Percentiles rank a stretch among this genome's conserved stretches.
These are phyloP conservation scores for Melanotaenia trifasciata DNA, from an alignment of 2,797 vertebrate species.

Conservation along the genomic window DNA sequence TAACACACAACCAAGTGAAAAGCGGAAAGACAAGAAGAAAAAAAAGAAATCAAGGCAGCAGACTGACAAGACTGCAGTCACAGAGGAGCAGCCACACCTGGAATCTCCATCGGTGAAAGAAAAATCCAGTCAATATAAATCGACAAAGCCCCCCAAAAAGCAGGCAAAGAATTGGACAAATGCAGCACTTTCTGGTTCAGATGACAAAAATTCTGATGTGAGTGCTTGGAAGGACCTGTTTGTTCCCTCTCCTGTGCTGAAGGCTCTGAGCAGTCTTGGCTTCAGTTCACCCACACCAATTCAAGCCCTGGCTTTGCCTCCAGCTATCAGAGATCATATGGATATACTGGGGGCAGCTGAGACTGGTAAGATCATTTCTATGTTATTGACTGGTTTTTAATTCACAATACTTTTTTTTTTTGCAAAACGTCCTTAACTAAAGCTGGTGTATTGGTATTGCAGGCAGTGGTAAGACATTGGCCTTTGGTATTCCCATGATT, in stretches of 20 bases:
- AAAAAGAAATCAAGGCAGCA: slow-evolving; percentile 8
- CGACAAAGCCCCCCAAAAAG: slow-evolving; percentile 63
- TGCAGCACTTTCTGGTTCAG: slow-evolving; percentile 63
- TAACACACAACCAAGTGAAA: slow-evolving; percentile 24
- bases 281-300: slow-evolving; percentile 94
- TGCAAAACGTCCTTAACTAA: neutral
- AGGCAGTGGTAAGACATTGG: slow-evolving; percentile 97
- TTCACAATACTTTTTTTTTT: too few species aligned
- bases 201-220: slow-evolving; percentile 82
- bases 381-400: neutral
- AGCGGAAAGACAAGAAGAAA: slow-evolving; percentile 48
- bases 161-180: slow-evolving; percentile 89
- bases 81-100: slow-evolving; percentile 14
- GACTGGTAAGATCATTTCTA: slow-evolving; percentile 85
- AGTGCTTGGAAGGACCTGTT: slow-evolving; percentile 92
- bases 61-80: neutral
- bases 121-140: slow-evolving; percentile 27
- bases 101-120: slow-evolving; percentile 32
- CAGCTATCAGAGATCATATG: slow-evolving; percentile 93
- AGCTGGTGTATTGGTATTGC: slow-evolving; percentile 36
- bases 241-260: slow-evolving; percentile 89
- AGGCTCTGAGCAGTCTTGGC: slow-evolving; percentile 89
- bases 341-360: slow-evolving; percentile 96
- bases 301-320: slow-evolving; percentile 90
- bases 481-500: slow-evolving; percentile 97